Evolutionary conservation across 2,113 vertebrate species (phyloP).

Genomic region (Felis chaus): DNA sequence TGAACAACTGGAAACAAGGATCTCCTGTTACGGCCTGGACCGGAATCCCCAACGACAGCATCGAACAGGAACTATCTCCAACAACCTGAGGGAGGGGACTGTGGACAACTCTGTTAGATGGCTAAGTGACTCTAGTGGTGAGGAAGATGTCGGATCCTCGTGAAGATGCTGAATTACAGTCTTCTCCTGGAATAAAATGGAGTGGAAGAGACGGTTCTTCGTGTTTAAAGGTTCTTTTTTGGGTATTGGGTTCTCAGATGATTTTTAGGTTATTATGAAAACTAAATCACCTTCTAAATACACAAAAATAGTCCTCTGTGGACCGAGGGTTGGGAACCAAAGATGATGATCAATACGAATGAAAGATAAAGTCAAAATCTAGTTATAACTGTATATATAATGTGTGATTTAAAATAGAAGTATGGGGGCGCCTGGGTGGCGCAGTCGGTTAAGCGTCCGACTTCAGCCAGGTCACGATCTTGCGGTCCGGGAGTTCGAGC

Average conservation of each 20-base stretch:
- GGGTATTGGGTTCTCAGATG: neutral
- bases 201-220: neutral
- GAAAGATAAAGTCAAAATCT: slow-evolving; percentile 13
- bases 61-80: neutral
- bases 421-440: neutral
- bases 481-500: too few relatives aligned
- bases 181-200: neutral
- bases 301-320: neutral
- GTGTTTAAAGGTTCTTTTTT: neutral
- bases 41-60: neutral
- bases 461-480: too few relatives aligned
- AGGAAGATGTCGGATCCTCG: neutral
- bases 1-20: neutral
- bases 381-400: neutral
- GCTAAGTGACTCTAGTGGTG: neutral
- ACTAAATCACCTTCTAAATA: neutral
- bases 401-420: neutral
- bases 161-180: neutral
- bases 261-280: neutral
- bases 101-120: neutral
- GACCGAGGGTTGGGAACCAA: neutral
- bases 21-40: neutral
- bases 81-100: neutral
- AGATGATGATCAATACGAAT: neutral
- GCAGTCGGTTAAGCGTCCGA: too few relatives aligned